Evolutionary conservation across 1,140 invertebrate genomes (phyloP).

Genomic region (Reticulitermes speratus): DNA sequence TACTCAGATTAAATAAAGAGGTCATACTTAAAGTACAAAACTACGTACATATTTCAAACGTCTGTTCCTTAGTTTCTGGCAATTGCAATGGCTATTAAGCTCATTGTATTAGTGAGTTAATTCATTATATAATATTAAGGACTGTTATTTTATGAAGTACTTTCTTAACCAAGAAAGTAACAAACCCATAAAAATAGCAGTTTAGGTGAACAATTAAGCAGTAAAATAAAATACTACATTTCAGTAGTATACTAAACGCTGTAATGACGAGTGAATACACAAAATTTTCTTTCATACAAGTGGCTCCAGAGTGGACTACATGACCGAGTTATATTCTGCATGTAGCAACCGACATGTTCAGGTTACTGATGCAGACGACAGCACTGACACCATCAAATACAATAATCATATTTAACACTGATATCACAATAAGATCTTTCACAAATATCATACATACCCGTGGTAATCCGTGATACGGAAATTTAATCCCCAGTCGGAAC

Average conservation of each 20-base stretch:
- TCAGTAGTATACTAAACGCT: too few relatives aligned
- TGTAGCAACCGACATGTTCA: not conserved
- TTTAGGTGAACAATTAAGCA: too few relatives aligned
- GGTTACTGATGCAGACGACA: not conserved
- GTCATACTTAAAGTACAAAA: not conserved
- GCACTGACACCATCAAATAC: not conserved
- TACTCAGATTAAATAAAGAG: not conserved
- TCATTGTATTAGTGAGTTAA: too few relatives aligned
- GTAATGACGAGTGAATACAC: not conserved
- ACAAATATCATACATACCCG: slow-evolving; percentile 41
- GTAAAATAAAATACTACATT: too few relatives aligned
- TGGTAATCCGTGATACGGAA: slow-evolving; percentile 48
- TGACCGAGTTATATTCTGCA: not conserved
- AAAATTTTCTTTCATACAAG: not conserved
- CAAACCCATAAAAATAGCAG: too few relatives aligned
- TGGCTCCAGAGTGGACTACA: not conserved
- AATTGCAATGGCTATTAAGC: too few relatives aligned
- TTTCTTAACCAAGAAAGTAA: too few relatives aligned
- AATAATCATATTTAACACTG: not conserved
- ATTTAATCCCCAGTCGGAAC: slow-evolving; percentile 52
- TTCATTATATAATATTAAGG: too few relatives aligned
- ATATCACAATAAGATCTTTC: not conserved
- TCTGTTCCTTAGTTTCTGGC: not conserved
- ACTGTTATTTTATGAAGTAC: too few relatives aligned
- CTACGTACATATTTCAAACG: not conserved